A percentile compares a stretch with the other conserved stretches of the same genome.
Conservation (phyloP, 2,797 vertebrate species). For the Anguilla marmorata region DNA sequence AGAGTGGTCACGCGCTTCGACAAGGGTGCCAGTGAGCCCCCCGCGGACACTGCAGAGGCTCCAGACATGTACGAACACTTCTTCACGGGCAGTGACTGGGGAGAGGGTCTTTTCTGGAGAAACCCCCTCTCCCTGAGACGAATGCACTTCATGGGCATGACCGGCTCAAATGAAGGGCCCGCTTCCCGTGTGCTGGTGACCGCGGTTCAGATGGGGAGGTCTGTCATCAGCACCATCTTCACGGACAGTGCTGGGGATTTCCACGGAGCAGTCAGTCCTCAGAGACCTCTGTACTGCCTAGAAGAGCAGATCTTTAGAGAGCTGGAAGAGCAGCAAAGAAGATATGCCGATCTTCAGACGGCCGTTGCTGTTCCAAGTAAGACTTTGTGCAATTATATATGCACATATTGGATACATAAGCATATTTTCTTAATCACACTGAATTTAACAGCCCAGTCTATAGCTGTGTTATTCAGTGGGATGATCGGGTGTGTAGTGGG, state of each 20-base stretch:
- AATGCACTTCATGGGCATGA: constrained; percentile 55
- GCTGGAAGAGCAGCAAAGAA: constrained; percentile 25
- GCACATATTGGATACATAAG: neutral
- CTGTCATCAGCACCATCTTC: constrained; percentile 13
- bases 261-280: constrained; percentile 8
- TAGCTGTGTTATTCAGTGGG: neutral
- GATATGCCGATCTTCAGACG: constrained; percentile 22
- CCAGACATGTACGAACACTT: constrained; percentile 67
- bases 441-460: neutral
- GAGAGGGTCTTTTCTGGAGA: constrained; percentile 53
- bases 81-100: constrained; percentile 36
- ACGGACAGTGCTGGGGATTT: constrained; percentile 1
- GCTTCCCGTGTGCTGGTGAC: constrained; percentile 53
- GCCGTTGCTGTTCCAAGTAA: constrained; percentile 28
- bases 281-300: constrained; percentile 34
- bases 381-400: neutral
- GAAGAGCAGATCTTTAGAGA: constrained; percentile 44
- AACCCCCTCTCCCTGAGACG: constrained; percentile 57
- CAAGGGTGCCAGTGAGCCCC: constrained; percentile 26
- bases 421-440: neutral
- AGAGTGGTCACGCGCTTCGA: constrained; percentile 49
- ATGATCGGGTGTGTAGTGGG: neutral
- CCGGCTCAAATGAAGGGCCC: constrained; percentile 56
- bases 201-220: constrained; percentile 34
- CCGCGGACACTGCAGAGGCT: constrained; percentile 44